A percentile compares a stretch with the other conserved stretches of the same genome.
These are phyloP conservation scores for Ephydatia muelleri DNA, from an alignment of 37 sponge, comb jelly and placozoan genomes.

Conservation along the genomic window DNA sequence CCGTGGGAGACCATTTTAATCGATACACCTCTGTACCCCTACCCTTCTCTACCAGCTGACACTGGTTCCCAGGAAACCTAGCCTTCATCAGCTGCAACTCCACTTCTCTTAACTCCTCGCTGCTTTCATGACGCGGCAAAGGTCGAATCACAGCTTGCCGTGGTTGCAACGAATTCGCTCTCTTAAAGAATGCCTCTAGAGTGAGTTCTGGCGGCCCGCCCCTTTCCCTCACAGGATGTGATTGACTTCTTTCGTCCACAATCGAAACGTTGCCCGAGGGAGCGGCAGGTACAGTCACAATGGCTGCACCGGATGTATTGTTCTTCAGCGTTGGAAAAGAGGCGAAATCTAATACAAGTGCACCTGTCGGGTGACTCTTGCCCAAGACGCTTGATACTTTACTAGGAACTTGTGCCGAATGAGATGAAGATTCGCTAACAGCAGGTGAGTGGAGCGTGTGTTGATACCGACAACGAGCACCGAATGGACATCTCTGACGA, in stretches of 20 bases:
- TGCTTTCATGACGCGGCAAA: neutral
- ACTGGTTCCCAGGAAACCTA: conserved; percentile 45
- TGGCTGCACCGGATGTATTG: neutral
- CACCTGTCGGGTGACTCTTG: neutral
- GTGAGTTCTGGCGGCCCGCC: neutral
- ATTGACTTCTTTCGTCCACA: neutral
- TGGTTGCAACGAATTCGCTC: neutral
- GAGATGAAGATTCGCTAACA: neutral
- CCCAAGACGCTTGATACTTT: neutral
- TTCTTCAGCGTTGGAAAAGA: neutral
- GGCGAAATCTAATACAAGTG: neutral
- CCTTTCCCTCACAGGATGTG: neutral
- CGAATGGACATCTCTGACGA: neutral
- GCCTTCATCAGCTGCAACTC: conserved; percentile 48
- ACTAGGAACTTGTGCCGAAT: neutral
- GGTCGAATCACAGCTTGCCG: neutral
- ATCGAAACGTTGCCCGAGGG: neutral
- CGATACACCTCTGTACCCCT: conserved; percentile 24
- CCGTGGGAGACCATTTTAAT: conserved; percentile 34
- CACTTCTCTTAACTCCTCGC: neutral
- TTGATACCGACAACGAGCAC: neutral
- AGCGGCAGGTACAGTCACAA: neutral
- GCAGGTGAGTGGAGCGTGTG: neutral
- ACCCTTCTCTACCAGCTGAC: conserved; percentile 40
- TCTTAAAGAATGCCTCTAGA: conserved; percentile 15